Conservation (phyloP, 2,113 vertebrate species). For the Chloroceryle aenea region DNA sequence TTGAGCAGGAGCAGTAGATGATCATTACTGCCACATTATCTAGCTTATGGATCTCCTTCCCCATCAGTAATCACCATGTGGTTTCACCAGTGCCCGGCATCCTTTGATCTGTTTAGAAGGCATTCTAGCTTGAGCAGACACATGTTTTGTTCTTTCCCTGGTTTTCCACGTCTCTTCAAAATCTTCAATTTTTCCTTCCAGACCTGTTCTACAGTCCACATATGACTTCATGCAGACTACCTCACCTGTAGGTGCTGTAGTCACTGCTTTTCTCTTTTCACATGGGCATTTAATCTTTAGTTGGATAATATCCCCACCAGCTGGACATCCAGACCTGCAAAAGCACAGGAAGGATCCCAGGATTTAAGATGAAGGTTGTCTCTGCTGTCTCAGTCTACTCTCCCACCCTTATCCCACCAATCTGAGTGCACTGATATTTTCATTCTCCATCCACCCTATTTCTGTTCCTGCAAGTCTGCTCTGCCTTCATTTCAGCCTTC, state of each 20-base stretch:
- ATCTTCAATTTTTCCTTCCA: not conserved
- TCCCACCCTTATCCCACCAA: not conserved
- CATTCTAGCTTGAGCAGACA: not conserved
- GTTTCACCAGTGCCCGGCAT: not conserved
- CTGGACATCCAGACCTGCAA: not conserved
- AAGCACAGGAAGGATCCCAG: not conserved
- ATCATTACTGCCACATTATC: not conserved
- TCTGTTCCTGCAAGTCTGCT: not conserved
- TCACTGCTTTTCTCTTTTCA: not conserved
- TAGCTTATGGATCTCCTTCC: not conserved
- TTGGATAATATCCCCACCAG: not conserved
- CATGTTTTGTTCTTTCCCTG: not conserved
- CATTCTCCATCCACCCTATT: not conserved
- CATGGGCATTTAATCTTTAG: fast-evolving
- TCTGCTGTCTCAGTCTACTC: not conserved
- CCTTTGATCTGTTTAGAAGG: not conserved
- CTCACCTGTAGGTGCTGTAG: not conserved
- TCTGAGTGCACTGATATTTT: fast-evolving
- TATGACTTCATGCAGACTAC: not conserved
- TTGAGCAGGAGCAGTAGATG: not conserved
- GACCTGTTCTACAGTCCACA: not conserved
- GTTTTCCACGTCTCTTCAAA: not conserved
- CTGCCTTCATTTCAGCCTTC: not conserved
- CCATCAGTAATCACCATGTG: fast-evolving
- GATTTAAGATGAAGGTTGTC: not conserved